Evolutionary conservation across 2,797 vertebrate species (phyloP), one percentile per base, ranked within the genome.

Genomic region (Poliocrania exsul): DNA sequence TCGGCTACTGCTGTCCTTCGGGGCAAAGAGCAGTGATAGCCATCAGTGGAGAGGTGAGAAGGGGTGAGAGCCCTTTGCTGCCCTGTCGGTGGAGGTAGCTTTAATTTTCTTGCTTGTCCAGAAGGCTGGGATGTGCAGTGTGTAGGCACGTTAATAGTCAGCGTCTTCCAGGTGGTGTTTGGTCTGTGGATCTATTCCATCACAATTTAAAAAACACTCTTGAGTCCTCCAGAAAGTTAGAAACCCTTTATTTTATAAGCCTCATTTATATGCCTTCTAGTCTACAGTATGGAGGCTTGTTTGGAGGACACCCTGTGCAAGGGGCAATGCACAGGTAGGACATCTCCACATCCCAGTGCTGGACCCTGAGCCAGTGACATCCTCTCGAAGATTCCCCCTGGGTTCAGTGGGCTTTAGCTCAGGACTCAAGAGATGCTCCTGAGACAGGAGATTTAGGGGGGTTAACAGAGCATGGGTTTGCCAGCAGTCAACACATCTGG

Each of bases 321-420:
- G 19, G 54, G 51, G 28, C 35, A 46, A 49, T 9, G 3, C 35
- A 2, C 51, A 9, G 56, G 38, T 26, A 6, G 3, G 24, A 33
- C 23, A 7, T 21, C 4, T 29, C 37, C 18, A 38, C 26, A 4
- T 20, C 15, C 20, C 1, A 4, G 26, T 17, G 1, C 13, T 8
- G 54, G 46, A 62, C 74, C 37, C 29, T 0, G 24, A 10, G 31
- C 44, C 18, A 0, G 13, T 1, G 20, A 23, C 42, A 31, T 25
- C 16, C 37, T 26, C 37, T 25, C 0, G 0, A 26, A 24, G 46
- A 10, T 4, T 42, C 4, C 6, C 7, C 8, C 25, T 6, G 40
- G 11, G 2, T 6, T 40, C 11, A 0, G 9, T 2, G 35, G 8
- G 20, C 5, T 46, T 80, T 9, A 29, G 51, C 31, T 73, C 16